Conservation (phyloP, 1,140 invertebrate species). For the Ceratina australensis region DNA sequence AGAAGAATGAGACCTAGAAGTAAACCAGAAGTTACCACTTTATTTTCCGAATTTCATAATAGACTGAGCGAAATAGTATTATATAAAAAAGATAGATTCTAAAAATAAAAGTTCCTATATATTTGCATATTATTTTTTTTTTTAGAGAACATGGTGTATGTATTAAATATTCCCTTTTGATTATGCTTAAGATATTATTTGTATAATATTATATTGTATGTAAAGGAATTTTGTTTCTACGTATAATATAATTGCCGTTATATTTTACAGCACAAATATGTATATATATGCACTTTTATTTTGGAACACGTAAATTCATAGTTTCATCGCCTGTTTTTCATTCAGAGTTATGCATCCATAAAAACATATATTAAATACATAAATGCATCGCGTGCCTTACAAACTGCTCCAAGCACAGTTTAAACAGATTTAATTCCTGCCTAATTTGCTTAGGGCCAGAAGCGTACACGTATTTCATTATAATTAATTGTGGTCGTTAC, state of each 20-base stretch:
- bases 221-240: too few relatives aligned
- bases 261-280: too few relatives aligned
- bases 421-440: background rate
- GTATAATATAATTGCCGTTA: too few relatives aligned
- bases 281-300: background rate
- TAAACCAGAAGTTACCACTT: background rate
- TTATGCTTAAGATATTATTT: too few relatives aligned
- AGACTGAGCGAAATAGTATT: too few relatives aligned
- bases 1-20: constrained; percentile 96
- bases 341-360: background rate
- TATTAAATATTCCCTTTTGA: too few relatives aligned
- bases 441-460: background rate
- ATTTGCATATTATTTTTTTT: too few relatives aligned
- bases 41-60: background rate
- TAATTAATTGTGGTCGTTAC: background rate
- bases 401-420: background rate
- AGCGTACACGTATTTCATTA: background rate
- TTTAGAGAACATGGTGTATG: too few relatives aligned
- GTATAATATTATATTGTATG: too few relatives aligned
- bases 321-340: too few relatives aligned
- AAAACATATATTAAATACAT: background rate
- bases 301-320: background rate
- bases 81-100: too few relatives aligned
- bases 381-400: background rate
- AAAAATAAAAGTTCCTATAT: too few relatives aligned